These are phyloP conservation scores for Enteromius fasciolatus DNA, from an alignment of 2,797 vertebrate species.

Conservation along the genomic window DNA sequence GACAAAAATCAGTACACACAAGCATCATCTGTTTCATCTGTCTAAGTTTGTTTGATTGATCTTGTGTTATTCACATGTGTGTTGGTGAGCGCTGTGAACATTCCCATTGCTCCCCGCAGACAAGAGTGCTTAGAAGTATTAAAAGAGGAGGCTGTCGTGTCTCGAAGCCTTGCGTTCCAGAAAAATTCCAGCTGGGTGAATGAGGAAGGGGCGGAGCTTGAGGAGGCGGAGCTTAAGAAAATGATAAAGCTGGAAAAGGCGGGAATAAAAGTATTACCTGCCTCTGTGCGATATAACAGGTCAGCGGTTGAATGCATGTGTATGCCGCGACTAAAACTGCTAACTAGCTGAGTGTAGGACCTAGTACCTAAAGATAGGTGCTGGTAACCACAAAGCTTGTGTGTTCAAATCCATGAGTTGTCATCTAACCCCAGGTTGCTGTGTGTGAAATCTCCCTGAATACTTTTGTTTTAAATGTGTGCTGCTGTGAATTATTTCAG, in stretches of 20 bases:
- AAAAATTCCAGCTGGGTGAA: conserved; percentile 76
- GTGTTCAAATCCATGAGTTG: conserved; percentile 17
- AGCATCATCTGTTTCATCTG: conserved; percentile 13
- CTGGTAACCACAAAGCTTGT: neutral
- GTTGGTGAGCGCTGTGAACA: conserved; percentile 21
- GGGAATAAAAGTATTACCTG: conserved; percentile 88
- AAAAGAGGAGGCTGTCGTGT: conserved; percentile 56
- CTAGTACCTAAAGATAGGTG: neutral
- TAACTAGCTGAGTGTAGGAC: conserved; percentile 35
- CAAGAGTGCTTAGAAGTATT: conserved; percentile 39
- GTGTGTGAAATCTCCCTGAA: conserved; percentile 10
- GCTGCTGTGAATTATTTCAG: neutral
- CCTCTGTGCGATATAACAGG: conserved; percentile 87
- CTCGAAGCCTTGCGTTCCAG: conserved; percentile 53
- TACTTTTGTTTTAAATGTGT: neutral
- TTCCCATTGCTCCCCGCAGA: conserved; percentile 26
- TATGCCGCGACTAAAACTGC: conserved; percentile 22
- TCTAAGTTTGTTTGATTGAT: neutral
- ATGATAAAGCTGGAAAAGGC: conserved; percentile 85
- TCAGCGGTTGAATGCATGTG: conserved; percentile 72
- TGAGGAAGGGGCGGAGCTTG: conserved; percentile 59
- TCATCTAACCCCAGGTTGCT: conserved; percentile 23
- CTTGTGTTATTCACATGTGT: conserved; percentile 25
- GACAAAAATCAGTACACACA: conserved; percentile 10
- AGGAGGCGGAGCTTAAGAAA: conserved; percentile 77